Evolutionary conservation across 2,113 vertebrate genomes (phyloP).

Genomic region (Pomatorhinus ruficollis): DNA sequence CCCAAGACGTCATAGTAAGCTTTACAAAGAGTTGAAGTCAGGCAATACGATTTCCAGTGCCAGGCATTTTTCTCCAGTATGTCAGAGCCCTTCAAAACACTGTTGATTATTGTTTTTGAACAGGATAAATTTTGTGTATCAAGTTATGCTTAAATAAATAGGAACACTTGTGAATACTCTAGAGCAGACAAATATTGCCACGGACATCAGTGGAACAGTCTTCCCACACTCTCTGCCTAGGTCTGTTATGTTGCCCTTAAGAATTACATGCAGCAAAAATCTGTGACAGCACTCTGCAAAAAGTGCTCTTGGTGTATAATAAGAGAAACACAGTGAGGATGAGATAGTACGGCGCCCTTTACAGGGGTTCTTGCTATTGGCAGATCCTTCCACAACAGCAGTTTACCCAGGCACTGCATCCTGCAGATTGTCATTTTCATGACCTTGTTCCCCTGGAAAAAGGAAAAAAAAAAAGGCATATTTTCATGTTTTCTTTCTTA

Average conservation of each 20-base stretch:
- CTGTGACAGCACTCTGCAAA: neutral
- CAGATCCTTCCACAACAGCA: neutral
- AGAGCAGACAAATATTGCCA: neutral
- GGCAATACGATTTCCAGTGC: neutral
- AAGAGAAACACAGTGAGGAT: neutral
- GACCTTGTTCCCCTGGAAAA: neutral
- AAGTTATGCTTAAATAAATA: neutral
- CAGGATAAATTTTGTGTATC: neutral
- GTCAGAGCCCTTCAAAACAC: neutral
- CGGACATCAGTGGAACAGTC: neutral
- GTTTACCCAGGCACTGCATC: neutral
- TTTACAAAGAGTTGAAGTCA: neutral
- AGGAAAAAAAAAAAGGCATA: neutral
- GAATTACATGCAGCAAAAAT: neutral
- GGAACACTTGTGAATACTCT: neutral
- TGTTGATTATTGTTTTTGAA: neutral
- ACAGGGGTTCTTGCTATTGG: neutral
- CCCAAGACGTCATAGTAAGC: neutral
- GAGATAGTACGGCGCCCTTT: conserved; percentile 32
- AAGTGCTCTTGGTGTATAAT: conserved; percentile 16
- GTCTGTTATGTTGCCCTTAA: neutral
- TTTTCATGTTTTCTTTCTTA: neutral
- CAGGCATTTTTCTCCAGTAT: neutral
- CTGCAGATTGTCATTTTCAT: conserved; percentile 5
- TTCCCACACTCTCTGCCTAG: neutral